These are phyloP conservation scores for Thaumatotibia leucotreta DNA, from an alignment of 1,140 invertebrate genomes.

Conservation along the genomic window DNA sequence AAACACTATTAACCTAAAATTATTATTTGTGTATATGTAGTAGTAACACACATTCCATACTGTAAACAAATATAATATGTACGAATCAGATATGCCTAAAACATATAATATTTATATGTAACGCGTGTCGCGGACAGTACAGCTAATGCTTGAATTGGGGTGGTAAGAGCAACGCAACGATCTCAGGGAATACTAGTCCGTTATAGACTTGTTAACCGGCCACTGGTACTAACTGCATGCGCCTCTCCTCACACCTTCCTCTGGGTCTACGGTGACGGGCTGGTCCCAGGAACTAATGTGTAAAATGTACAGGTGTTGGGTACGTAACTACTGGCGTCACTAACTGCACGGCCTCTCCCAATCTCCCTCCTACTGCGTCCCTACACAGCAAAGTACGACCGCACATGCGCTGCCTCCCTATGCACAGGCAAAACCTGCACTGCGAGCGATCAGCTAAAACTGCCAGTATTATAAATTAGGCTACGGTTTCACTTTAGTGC, in stretches of 20 bases:
- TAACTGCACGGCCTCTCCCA: slow-evolving; percentile 55
- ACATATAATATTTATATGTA: background rate
- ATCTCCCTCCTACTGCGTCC: slow-evolving; percentile 35
- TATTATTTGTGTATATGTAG: background rate
- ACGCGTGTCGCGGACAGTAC: background rate
- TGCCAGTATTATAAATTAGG: slow-evolving; percentile 3
- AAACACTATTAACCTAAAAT: background rate
- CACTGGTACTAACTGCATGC: slow-evolving; percentile 57
- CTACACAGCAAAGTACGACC: slow-evolving; percentile 29
- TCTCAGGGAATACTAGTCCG: background rate
- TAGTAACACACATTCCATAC: background rate
- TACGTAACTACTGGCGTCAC: slow-evolving; percentile 43
- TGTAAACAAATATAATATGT: background rate
- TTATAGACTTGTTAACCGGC: slow-evolving; percentile 45
- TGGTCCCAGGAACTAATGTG: background rate
- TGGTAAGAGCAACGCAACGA: slow-evolving; percentile 1
- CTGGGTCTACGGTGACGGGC: slow-evolving; percentile 38
- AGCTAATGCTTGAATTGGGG: background rate
- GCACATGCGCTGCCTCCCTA: slow-evolving; percentile 18
- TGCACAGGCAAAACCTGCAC: background rate
- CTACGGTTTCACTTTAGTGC: slow-evolving; percentile 1
- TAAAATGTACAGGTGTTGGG: slow-evolving; percentile 26
- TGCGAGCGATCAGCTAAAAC: background rate
- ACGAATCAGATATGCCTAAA: too few species aligned
- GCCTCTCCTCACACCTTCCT: slow-evolving; percentile 52